Percentiles rank a stretch among this genome's conserved stretches.
Evolutionary conservation across 2,113 vertebrate species (phyloP).

Genomic region (Plecturocebus donacophilus): DNA sequence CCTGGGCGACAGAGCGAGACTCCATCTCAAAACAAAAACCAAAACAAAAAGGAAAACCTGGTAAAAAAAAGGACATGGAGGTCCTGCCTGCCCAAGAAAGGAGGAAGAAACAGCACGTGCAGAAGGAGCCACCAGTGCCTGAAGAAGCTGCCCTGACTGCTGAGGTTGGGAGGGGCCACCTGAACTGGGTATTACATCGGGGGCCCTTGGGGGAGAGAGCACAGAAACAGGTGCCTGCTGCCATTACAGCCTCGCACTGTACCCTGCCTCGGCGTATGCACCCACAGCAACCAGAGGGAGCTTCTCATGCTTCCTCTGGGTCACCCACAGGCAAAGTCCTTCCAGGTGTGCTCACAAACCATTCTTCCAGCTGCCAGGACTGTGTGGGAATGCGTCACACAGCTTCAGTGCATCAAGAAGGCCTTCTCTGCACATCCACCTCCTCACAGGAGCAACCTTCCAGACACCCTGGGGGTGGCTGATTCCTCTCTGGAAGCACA

Average conservation of each 20-base stretch:
- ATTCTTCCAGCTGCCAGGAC: not conserved
- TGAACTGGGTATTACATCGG: no score
- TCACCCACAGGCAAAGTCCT: not conserved
- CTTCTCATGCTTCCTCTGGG: not conserved
- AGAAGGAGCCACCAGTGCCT: not conserved
- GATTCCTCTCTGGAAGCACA: not conserved
- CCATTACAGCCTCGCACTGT: not conserved
- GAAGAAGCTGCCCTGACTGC: not conserved
- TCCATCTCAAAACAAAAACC: no score
- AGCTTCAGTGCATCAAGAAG: not conserved
- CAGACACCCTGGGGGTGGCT: not conserved
- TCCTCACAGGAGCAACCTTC: not conserved
- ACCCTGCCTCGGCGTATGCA: not conserved
- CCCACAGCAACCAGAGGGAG: not conserved
- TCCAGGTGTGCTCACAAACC: not conserved
- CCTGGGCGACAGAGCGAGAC: no score
- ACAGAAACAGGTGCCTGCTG: not conserved
- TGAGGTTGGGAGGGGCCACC: not conserved
- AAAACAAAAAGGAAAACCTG: not conserved
- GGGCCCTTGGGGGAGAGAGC: not conserved
- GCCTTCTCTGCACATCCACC: constrained; percentile 6
- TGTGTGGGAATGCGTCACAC: not conserved
- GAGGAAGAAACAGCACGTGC: not conserved
- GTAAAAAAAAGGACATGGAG: not conserved
- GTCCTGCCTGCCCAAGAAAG: not conserved